Conservation (phyloP, 2,797 vertebrate species). For the Hozukius guyotensis region DNA sequence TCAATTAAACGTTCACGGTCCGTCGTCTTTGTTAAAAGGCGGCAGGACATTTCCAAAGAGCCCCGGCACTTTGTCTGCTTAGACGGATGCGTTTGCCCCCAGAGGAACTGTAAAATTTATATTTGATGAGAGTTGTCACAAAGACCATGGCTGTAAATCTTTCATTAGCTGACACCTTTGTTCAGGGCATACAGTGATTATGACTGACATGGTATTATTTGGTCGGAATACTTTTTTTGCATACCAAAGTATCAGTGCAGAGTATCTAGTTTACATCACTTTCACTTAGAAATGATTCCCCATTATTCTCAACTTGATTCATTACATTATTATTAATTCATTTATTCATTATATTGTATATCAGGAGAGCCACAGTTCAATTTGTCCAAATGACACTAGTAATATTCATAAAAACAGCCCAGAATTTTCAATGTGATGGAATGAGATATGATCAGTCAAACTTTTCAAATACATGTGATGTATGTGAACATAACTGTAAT, state of each 20-base stretch:
- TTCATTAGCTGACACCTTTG: conserved; percentile 36
- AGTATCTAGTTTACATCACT: neutral
- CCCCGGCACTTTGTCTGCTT: neutral
- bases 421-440: neutral
- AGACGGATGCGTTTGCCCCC: neutral
- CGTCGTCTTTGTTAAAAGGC: neutral
- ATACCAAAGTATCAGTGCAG: neutral
- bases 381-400: neutral
- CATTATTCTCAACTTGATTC: neutral
- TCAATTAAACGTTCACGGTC: neutral
- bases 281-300: neutral
- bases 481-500: neutral
- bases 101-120: neutral
- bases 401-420: neutral
- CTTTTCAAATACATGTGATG: neutral
- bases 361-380: neutral
- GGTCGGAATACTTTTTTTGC: neutral
- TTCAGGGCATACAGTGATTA: conserved; percentile 2
- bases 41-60: neutral
- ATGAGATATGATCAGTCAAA: neutral
- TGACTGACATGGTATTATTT: conserved; percentile 8
- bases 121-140: conserved; percentile 35
- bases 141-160: conserved; percentile 4
- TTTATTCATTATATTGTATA: neutral
- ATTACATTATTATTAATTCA: neutral